phyloP scores from a whole-genome alignment of 2,888 invertebrate genomes.

The Strigamia crassipes region DNA sequence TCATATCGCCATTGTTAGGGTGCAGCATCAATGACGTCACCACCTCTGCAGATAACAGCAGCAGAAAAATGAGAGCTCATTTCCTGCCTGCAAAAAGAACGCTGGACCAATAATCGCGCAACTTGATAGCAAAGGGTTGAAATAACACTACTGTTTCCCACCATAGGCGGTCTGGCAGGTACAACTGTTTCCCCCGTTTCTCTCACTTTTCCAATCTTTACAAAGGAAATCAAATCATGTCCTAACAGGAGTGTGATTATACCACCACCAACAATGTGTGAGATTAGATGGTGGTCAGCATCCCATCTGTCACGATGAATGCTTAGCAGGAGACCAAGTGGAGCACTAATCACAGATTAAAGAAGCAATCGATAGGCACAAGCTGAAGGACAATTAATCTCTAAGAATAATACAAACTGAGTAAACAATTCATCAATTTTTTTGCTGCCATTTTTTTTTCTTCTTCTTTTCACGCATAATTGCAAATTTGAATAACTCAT shows the following conservation, averaged over 20 bases:
- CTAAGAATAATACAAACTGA: not conserved
- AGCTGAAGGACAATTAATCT: not conserved
- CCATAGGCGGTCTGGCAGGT: not conserved
- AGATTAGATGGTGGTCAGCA: slow-evolving; percentile 23
- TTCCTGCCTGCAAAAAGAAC: not conserved
- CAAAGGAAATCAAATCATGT: not conserved
- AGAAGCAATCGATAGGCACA: not conserved
- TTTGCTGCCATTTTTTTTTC: not conserved
- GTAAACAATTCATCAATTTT: not conserved
- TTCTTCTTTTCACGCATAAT: too few species aligned
- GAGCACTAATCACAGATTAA: not conserved
- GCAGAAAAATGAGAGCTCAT: not conserved
- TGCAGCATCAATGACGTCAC: not conserved
- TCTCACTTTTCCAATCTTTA: not conserved
- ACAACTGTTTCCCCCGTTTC: not conserved
- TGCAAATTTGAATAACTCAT: too few species aligned
- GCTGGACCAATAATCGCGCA: not conserved
- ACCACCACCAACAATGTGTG: not conserved
- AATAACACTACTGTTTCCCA: not conserved
- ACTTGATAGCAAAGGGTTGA: not conserved
- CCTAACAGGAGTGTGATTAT: not conserved
- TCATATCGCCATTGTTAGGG: not conserved
- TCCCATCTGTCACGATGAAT: not conserved
- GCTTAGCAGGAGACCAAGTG: not conserved
- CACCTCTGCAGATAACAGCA: not conserved